phyloP scores from a whole-genome alignment of 2,797 vertebrate species.

The Artibeus jamaicensis region DNA sequence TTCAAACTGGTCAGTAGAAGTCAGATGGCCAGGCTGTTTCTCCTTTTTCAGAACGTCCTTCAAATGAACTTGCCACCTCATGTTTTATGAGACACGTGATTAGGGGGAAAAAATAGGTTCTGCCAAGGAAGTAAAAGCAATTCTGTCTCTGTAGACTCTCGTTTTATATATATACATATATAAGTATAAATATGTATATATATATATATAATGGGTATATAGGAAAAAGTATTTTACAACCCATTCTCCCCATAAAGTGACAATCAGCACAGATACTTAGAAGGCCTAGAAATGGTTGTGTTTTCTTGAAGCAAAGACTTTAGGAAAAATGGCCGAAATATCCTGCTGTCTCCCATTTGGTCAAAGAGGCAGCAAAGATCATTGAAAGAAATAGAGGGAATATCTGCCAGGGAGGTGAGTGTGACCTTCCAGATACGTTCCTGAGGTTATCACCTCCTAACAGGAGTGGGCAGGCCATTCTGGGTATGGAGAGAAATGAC shows the following conservation, averaged over 20 bases:
- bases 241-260: too few species aligned
- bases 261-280: not conserved
- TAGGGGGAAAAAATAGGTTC: not conserved
- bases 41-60: not conserved
- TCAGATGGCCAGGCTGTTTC: not conserved
- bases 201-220: too few species aligned
- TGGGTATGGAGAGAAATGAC: not conserved
- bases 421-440: not conserved
- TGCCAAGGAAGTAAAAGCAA: not conserved
- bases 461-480: fast-evolving
- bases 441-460: not conserved
- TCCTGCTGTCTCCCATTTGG: fast-evolving
- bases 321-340: fast-evolving
- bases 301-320: not conserved
- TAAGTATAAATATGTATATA: too few species aligned
- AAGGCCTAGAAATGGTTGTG: too few species aligned
- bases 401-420: not conserved
- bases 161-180: too few species aligned
- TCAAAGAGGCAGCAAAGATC: not conserved
- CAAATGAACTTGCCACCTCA: fast-evolving
- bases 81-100: not conserved
- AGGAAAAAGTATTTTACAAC: too few species aligned
- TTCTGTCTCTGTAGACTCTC: too few species aligned
- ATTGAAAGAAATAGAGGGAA: not conserved
- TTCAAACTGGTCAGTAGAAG: not conserved